Percentiles rank a stretch among this genome's conserved stretches.
Evolutionary conservation across 2,797 vertebrate genomes (phyloP).

Genomic region (Sebastiscus albofasciatus): DNA sequence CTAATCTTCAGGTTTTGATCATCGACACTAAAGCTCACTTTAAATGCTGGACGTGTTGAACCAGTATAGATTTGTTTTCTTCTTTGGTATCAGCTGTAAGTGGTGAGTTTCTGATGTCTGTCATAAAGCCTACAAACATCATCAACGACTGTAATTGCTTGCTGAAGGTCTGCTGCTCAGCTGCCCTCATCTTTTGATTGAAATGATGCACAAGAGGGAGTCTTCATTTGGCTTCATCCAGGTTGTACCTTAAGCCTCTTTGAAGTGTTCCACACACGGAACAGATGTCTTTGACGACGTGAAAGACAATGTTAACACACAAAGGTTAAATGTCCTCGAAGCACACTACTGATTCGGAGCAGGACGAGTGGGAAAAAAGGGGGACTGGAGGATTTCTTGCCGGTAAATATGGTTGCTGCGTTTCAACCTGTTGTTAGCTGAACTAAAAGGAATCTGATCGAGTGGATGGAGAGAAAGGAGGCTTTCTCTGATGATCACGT

Average conservation of each 20-base stretch:
- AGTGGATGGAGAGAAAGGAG: conserved; percentile 9
- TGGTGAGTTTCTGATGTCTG: conserved; percentile 18
- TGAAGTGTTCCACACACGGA: conserved; percentile 34
- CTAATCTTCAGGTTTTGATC: conserved; percentile 15
- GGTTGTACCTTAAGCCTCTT: not conserved
- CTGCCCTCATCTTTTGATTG: conserved; percentile 7
- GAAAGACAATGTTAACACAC: conserved; percentile 22
- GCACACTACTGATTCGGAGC: conserved; percentile 14
- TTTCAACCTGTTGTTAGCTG: conserved; percentile 14
- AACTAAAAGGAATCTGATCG: conserved; percentile 19
- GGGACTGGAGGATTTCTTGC: not conserved
- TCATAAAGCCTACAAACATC: conserved; percentile 12
- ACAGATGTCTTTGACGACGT: conserved; percentile 22
- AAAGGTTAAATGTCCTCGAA: conserved; percentile 12
- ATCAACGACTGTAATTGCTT: conserved; percentile 2
- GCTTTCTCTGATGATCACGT: not conserved
- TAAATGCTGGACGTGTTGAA: not conserved
- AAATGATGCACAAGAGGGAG: not conserved
- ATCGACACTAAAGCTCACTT: conserved; percentile 2
- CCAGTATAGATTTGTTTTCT: not conserved
- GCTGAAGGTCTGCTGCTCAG: conserved; percentile 2
- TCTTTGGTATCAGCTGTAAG: conserved; percentile 81
- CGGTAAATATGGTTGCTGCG: conserved; percentile 14
- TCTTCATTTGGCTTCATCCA: conserved; percentile 29
- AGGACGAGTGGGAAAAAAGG: not conserved